Base-by-base conservation (phyloP, 2,113 vertebrate genomes). In the Anarhynchus alexandrinus region DNA sequence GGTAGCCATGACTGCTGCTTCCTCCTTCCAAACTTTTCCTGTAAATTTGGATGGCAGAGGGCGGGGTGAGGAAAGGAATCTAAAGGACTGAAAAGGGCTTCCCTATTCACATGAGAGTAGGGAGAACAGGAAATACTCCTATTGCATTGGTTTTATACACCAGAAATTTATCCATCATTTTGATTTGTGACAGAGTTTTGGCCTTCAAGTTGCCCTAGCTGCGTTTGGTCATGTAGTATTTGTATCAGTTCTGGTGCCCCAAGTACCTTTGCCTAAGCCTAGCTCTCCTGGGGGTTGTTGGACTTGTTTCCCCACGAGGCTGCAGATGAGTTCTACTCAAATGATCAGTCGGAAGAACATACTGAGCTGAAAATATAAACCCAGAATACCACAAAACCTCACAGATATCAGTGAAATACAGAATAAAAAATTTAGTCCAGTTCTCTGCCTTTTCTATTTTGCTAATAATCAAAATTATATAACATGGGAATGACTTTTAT, bases 391-490 rank as follows among this genome's bases (percentile, higher is more conserved):
- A 47, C 18, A 84, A 54, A 91, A 42, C 13, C 40, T 89, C 34
- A 45, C 34, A 84, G 80, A 27, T 47, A 54, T 38, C 78, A 23
- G 29, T 45, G 62, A 91, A 91, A 77, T 42, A 80, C 42, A 90
- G 70, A 80, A 73, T 42, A 84, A 51, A 70, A 80, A 74, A 62
- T 78, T 71, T 82, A 74, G 36, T 55, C 27, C 0, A 1, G 27
- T 21, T 82, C 34, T 91, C 49, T 93, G 67, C 59, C 58, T 92
- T 88, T 96, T 95, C 65, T 74, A 32, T 94, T 96, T 88, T 86
- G 49, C 36, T 91, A 85, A 82, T 88, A 94, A 95, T 87, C 58
- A 73, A 64, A 96, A 95, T 90, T 95, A 72, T 78, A 74, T 67
- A 64, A 86, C 21, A 20, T 1, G 1, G 25, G 73, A 80, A 95